Base-by-base conservation (phyloP, 2,888 invertebrate species). In the Pollenia amentaria region DNA sequence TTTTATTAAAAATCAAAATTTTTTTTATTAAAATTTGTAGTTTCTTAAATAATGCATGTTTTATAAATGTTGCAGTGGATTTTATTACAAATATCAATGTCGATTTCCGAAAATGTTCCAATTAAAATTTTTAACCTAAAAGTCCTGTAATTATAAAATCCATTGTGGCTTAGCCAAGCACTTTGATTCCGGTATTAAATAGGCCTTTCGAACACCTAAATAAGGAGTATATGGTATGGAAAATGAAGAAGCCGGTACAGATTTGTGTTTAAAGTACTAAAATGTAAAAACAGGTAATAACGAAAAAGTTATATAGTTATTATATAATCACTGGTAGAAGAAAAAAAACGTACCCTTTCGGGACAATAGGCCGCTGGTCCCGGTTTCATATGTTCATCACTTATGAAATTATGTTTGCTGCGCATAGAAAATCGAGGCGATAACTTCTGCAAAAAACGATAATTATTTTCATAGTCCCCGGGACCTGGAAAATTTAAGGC, bases 321-420 rank as follows among this genome's bases (percentile, higher is more conserved):
- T 29, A 29, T 29, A 21, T 29, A 60, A 14, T n/a, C 38, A 10
- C 1, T 21, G n/a, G 14, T 0, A 0, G 0, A 29, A 29, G 29
- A 29, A 1, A 29, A n/a, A 29, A 29, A 57, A 64, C 79, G 88
- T 94, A 98, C 98, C 95, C 97, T 98, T 95, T 99, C 98, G 21
- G 98, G 98, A 88, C 96, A 97, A 93, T 99, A 97, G 87, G 97
- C 97, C 89, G 98, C 98, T 84, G 99, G 99, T 88, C 98, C 99
- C 16, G 93, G 93, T 92, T 96, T 97, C 91, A 95, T 95, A 53
- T 97, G 96, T 86, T 96, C 95, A 93, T 98, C 97, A 10, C 95
- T 95, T 0, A 97, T 97, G 87, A 96, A 93, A 90, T 95, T 95
- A 90, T 96, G 97, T 84, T 98, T 95, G 70, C 96, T 96, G 70